phyloP scores from a whole-genome alignment of 2,888 invertebrate genomes.

The Metallyticus violacea region DNA sequence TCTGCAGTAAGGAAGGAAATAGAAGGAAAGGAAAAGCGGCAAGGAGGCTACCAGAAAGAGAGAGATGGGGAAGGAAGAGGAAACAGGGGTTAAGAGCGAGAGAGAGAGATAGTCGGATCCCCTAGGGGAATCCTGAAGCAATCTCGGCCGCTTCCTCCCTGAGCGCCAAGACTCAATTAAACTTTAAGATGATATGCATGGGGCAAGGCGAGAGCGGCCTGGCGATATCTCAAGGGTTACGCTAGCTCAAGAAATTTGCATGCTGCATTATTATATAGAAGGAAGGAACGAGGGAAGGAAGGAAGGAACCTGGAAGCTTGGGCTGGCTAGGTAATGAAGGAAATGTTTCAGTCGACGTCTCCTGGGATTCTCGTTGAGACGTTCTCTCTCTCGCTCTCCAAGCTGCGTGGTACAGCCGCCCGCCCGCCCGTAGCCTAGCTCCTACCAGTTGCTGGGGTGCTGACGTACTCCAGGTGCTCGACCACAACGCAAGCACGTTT shows the following conservation, averaged over 20 bases:
- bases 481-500: background rate
- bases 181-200: slow-evolving; percentile 65
- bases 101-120: slow-evolving; percentile 38
- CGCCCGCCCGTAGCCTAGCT: background rate
- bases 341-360: slow-evolving; percentile 33
- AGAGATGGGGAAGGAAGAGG: slow-evolving; percentile 3
- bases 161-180: slow-evolving; percentile 65
- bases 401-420: slow-evolving; percentile 1
- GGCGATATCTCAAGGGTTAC: slow-evolving; percentile 32
- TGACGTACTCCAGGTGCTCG: background rate
- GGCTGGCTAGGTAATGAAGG: slow-evolving; percentile 33
- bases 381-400: background rate
- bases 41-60: background rate
- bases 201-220: slow-evolving; percentile 54
- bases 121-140: slow-evolving; percentile 49
- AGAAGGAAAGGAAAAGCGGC: background rate
- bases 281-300: background rate
- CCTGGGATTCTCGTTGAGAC: slow-evolving; percentile 18
- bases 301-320: slow-evolving; percentile 13
- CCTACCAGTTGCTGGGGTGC: background rate
- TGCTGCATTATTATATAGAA: slow-evolving; percentile 35
- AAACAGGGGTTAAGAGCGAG: slow-evolving; percentile 40
- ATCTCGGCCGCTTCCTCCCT: slow-evolving; percentile 46
- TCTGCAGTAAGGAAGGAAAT: slow-evolving; percentile 20
- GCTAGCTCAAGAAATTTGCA: slow-evolving; percentile 34